These are phyloP conservation scores for Rhinogobius similis DNA, from an alignment of 2,113 vertebrate species.

Conservation along the genomic window DNA sequence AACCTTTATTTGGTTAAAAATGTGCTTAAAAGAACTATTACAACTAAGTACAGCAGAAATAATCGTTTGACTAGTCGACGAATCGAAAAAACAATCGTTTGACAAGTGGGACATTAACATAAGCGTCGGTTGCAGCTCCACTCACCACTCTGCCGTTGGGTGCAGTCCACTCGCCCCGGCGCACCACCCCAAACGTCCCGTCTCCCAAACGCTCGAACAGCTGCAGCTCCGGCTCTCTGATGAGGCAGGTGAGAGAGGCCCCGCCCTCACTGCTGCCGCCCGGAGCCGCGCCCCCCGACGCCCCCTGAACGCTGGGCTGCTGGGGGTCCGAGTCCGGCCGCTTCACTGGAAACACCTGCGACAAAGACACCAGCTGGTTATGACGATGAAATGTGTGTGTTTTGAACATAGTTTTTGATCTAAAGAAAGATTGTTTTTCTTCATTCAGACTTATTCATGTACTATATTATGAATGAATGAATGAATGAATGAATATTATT, in stretches of 20 bases:
- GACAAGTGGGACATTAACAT: too few species aligned
- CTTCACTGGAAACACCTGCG: conserved; percentile 96
- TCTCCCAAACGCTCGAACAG: conserved; percentile 93
- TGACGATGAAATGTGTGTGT: neutral
- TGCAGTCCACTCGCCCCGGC: conserved; percentile 90
- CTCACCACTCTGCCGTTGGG: conserved; percentile 90
- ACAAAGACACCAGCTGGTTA: neutral
- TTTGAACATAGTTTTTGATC: too few species aligned
- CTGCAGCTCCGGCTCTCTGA: conserved; percentile 89
- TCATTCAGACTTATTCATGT: too few species aligned
- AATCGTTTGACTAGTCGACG: too few species aligned
- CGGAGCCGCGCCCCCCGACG: conserved; percentile 52
- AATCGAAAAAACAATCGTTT: too few species aligned
- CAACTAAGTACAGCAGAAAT: too few species aligned
- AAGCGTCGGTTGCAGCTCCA: too few species aligned
- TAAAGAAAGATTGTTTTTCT: too few species aligned
- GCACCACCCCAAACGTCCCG: conserved; percentile 93
- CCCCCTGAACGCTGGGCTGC: conserved; percentile 78
- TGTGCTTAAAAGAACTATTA: too few species aligned
- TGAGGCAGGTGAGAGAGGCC: conserved; percentile 91
- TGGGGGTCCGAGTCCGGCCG: conserved; percentile 84
- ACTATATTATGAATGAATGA: too few species aligned
- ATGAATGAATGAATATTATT: too few species aligned
- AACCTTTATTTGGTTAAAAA: too few species aligned
- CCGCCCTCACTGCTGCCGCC: conserved; percentile 63